Conservation (phyloP, 1,140 invertebrate species). For the Philopotamus ludificatus region DNA sequence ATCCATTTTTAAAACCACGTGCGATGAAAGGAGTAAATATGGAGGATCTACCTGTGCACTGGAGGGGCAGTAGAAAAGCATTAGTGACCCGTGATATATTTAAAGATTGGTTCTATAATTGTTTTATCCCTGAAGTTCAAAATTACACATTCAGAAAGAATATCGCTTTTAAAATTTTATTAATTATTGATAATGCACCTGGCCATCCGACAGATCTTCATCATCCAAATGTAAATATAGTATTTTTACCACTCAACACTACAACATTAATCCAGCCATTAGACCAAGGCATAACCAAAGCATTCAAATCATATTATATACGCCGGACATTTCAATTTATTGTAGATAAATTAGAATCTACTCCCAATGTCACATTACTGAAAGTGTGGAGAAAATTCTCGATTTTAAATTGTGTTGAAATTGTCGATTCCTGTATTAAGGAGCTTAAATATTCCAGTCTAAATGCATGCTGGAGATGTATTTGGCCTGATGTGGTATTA, state of each 20-base stretch:
- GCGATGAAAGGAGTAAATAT: too few relatives aligned
- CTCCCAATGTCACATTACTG: conserved; percentile 11
- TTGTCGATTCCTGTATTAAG: conserved; percentile 10
- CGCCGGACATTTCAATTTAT: conserved; percentile 25
- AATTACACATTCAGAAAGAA: too few relatives aligned
- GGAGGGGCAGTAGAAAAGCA: conserved; percentile 43
- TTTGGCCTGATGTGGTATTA: too few relatives aligned
- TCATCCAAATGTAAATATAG: conserved; percentile 47
- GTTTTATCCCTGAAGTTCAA: too few relatives aligned
- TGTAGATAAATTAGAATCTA: conserved; percentile 18
- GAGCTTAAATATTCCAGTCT: conserved; percentile 23
- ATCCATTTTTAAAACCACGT: conserved; percentile 42
- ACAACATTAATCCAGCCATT: too few relatives aligned
- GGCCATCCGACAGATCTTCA: conserved; percentile 45
- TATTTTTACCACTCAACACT: conserved; percentile 42
- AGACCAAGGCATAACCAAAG: conserved; percentile 26
- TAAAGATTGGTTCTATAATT: conserved; percentile 6
- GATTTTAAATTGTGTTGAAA: conserved; percentile 24
- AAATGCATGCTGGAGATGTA: conserved; percentile 29
- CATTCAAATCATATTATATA: conserved; percentile 29
- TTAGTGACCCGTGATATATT: neutral
- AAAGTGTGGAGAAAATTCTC: conserved; percentile 32
- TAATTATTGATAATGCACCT: conserved; percentile 50
- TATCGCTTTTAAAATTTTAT: too few relatives aligned
- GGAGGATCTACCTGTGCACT: too few relatives aligned